A percentile compares a stretch with the other conserved stretches of the same genome.
phyloP scores from a whole-genome alignment of 2,797 vertebrate species.

The Poecilia velifera region DNA sequence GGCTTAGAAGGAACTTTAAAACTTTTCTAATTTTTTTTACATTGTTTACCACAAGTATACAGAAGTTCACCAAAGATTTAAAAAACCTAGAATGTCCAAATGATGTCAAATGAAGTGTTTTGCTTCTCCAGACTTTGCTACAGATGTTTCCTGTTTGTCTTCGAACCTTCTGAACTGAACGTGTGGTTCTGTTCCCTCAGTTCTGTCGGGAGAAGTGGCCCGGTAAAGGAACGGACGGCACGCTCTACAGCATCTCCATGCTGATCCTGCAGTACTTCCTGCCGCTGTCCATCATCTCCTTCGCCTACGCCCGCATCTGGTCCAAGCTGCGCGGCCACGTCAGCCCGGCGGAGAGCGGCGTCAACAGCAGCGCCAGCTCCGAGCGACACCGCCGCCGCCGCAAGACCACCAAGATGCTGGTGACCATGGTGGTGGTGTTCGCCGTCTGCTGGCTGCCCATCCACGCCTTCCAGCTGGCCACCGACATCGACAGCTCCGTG shows the following conservation, averaged over 20 bases:
- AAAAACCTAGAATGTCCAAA: neutral
- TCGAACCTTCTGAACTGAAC: neutral
- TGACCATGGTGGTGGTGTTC: slow-evolving; percentile 93
- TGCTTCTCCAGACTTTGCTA: neutral
- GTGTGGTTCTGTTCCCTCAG: slow-evolving; percentile 25
- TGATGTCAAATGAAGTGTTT: neutral
- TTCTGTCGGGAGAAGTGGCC: slow-evolving; percentile 94
- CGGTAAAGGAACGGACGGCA: slow-evolving; percentile 85
- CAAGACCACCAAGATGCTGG: slow-evolving; percentile 96
- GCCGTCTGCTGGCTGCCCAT: slow-evolving; percentile 94
- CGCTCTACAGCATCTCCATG: slow-evolving; percentile 90
- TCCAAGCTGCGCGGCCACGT: slow-evolving; percentile 90
- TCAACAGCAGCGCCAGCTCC: slow-evolving; percentile 45
- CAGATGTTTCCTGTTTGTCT: neutral
- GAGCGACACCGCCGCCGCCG: slow-evolving; percentile 86
- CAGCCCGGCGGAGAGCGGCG: slow-evolving; percentile 84
- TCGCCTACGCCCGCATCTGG: slow-evolving; percentile 94
- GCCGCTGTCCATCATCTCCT: slow-evolving; percentile 90
- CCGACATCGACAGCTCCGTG: slow-evolving; percentile 89
- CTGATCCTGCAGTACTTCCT: slow-evolving; percentile 91
- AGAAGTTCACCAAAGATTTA: neutral
- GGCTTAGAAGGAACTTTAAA: neutral
- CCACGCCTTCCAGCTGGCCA: slow-evolving; percentile 93
- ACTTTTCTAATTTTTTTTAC: too few relatives aligned
- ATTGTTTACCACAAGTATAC: neutral